Percentiles rank a stretch among this genome's conserved stretches.
Conservation (phyloP, 2,888 invertebrate species). For the Odontomyia ornata region DNA sequence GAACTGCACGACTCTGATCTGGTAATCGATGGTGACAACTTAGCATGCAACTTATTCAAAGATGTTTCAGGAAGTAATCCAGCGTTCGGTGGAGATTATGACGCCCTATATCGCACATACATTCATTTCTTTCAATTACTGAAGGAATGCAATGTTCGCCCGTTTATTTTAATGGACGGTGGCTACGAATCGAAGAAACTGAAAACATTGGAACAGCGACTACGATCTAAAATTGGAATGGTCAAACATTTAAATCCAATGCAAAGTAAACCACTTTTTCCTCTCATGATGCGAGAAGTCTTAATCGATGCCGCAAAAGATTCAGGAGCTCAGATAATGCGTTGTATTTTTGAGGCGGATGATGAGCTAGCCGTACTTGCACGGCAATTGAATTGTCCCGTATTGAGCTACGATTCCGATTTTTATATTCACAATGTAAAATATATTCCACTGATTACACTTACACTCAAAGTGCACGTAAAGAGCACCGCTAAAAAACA, state of each 20-base stretch:
- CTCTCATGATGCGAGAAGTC: conserved; percentile 76
- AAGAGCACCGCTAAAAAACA: conserved; percentile 52
- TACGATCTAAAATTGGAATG: conserved; percentile 69
- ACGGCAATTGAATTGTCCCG: conserved; percentile 80
- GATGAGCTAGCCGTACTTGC: conserved; percentile 86
- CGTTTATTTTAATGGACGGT: conserved; percentile 84
- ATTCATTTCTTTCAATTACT: conserved; percentile 75
- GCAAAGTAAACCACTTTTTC: conserved; percentile 73
- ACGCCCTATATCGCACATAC: conserved; percentile 74
- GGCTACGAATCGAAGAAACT: conserved; percentile 78
- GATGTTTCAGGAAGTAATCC: conserved; percentile 70
- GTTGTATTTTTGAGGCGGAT: conserved; percentile 90
- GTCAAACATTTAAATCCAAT: conserved; percentile 69
- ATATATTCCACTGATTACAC: conserved; percentile 80
- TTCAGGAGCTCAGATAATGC: conserved; percentile 72
- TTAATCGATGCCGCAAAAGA: conserved; percentile 76
- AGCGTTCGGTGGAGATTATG: conserved; percentile 88
- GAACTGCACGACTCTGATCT: conserved; percentile 74
- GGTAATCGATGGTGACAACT: conserved; percentile 83
- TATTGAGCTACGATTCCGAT: conserved; percentile 93
- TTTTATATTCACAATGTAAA: conserved; percentile 87
- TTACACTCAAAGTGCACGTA: conserved; percentile 66
- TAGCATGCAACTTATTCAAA: conserved; percentile 76
- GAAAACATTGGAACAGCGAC: conserved; percentile 70
- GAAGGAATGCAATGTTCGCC: conserved; percentile 73